Evolutionary conservation across 1,140 invertebrate genomes (phyloP).

Genomic region (Aphidius ervi): DNA sequence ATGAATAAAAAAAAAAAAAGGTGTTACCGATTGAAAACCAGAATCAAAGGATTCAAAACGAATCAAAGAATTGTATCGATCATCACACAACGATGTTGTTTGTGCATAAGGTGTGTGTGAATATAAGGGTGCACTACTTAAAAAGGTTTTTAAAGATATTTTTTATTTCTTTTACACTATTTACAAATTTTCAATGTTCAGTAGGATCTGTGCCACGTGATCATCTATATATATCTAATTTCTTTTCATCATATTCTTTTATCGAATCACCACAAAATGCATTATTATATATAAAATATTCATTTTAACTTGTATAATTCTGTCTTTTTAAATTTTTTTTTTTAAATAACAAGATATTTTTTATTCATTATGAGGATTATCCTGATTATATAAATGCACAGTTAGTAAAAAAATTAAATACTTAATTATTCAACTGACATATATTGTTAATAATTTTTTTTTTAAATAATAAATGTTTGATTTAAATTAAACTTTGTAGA

Average conservation of each 20-base stretch:
- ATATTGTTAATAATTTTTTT: too few relatives aligned
- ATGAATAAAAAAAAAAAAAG: neutral
- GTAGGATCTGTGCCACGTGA: conserved; percentile 1
- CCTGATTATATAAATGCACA: too few relatives aligned
- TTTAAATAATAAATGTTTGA: neutral
- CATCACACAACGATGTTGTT: neutral
- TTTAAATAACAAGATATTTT: neutral
- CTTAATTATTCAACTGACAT: too few relatives aligned
- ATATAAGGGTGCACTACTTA: too few relatives aligned
- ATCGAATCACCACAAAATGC: neutral
- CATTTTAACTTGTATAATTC: too few relatives aligned
- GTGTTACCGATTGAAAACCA: conserved; percentile 23
- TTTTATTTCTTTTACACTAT: neutral
- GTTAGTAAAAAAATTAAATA: too few relatives aligned
- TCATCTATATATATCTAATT: neutral
- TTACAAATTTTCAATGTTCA: neutral
- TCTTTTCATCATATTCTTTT: neutral
- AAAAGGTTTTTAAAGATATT: too few relatives aligned
- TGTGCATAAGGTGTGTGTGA: too few relatives aligned
- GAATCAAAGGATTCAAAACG: conserved; percentile 20
- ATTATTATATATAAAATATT: neutral
- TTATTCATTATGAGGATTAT: neutral
- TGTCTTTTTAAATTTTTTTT: neutral
- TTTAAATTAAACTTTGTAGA: too few relatives aligned
- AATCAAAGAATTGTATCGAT: conserved; percentile 24